Conservation (phyloP, 2,113 vertebrate species). For the Diphyllodes magnificus region DNA sequence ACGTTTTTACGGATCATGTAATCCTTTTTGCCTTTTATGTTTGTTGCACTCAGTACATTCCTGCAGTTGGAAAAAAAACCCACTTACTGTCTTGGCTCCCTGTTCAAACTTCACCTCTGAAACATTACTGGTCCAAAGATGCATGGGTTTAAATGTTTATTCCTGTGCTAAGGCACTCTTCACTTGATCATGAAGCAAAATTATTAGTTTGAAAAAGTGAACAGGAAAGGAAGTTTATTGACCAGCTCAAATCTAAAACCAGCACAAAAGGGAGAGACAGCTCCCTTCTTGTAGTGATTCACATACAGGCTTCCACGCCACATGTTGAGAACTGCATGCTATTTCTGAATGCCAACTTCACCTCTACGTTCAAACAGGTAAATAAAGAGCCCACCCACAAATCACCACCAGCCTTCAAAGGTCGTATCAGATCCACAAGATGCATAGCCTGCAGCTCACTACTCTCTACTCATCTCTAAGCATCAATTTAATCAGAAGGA, state of each 20-base stretch:
- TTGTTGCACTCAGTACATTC: neutral
- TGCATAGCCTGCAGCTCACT: neutral
- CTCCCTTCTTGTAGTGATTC: neutral
- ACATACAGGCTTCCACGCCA: neutral
- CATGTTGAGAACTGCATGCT: neutral
- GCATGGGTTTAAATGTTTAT: neutral
- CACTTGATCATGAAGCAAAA: neutral
- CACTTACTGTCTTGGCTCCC: neutral
- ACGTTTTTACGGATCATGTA: neutral
- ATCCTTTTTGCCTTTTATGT: neutral
- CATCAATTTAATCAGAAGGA: constrained; percentile 27
- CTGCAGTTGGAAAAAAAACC: neutral
- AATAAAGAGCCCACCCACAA: neutral
- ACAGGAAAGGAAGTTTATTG: neutral
- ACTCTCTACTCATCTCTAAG: neutral
- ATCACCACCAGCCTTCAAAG: neutral
- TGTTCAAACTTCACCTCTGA: neutral
- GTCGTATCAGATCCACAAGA: neutral
- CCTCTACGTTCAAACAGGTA: neutral
- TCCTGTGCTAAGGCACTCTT: neutral
- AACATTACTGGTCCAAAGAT: neutral
- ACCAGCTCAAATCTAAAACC: neutral
- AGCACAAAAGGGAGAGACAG: neutral
- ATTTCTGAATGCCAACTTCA: neutral
- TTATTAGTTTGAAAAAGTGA: neutral